Base-by-base conservation (phyloP, 2,113 vertebrate genomes). In the Microcebus lehilahytsara region DNA sequence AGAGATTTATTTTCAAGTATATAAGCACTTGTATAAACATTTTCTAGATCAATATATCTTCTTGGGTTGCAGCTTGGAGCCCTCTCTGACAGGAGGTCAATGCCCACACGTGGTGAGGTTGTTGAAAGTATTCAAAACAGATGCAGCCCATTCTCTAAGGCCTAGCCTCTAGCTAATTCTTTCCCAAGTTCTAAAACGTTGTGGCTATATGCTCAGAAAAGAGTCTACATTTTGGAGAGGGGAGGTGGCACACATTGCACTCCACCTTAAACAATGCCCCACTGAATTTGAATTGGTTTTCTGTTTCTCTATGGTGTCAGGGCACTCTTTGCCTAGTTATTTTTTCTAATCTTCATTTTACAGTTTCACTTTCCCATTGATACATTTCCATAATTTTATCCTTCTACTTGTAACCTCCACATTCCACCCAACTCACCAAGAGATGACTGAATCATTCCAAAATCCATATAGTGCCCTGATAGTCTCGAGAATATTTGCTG, bases 41-140 rank as follows among this genome's bases (percentile, higher is more conserved):
- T 86, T 96, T 95, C 91, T 80, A 93, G 74, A 80, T 69, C 84
- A 90, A 37, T 64, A n/a, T 62, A 56, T 96, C 79, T 67, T 96
- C 64, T 84, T 90, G 62, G 56, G 46, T 89, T 96, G 64, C 51
- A 77, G 25, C 64, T 85, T 22, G n/a, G 58, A 90, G 80, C 58
- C 23, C 42, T 77, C 51, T 87, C 85, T 89, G 84, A 85, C 60
- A 85, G 75, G 74, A 96, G 92, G 93, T 95, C 96, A 93, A 4
- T 92, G 88, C 85, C 88, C 91, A 91, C 93, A 51, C 16, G 3
- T 74, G 37, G 66, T 60, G 34, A 58, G 53, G 66, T 23, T 66
- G 17, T 66, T 84, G 37, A 92, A 96, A 91, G 77, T 92, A 94
- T 96, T 96, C 87, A 93, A 93, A 97, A 71, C 84, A 93, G 79